Base-by-base conservation (phyloP, 1,140 invertebrate species). In the Cydia splendana region DNA sequence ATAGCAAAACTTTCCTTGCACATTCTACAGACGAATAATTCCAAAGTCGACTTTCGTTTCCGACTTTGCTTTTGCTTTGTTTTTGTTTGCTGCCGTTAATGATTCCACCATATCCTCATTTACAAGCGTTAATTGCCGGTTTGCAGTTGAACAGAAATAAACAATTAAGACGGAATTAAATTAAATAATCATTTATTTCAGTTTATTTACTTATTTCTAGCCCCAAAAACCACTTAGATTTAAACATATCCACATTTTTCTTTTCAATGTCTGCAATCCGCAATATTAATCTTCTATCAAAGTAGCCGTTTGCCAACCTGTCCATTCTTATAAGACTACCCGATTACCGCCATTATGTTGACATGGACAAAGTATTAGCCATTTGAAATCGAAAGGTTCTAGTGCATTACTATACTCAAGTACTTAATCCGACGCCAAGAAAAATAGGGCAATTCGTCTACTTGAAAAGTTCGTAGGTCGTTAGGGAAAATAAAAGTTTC, bases 401-500 rank as follows among this genome's bases (percentile, higher is more conserved):
- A 62, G 57, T 24, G 20, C 57, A 12, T 62, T 62, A 62, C 57
- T 24, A 24, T 62, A 62, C 53, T 62, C 57, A 12, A 62, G 57
- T 53, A 53, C 57, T 62, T 62, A 62, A 62, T 62, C 9, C 24
- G 20, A 62, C 20, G 12, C 20, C 9, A n/a, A 24, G 57, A 24
- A 24, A 62, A 62, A 62, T 24, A 20, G n/a, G 18, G 18, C 57
- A 62, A 62, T 62, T 7, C 20, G 57, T 62, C 20, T 62, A 18
- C n/a, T 57, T 7, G n/a, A 57, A 57, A 18, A 57, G 53, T 53
- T 18, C 5, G 15, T 57, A 2, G 7, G 53, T 18, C 15, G n/a
- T 57, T 57, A 57, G n/a, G 53, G 53, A 18, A 57, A 57, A 57
- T 57, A 57, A 57, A 57, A 57, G 53, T 57, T 57, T 57, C 7